Evolutionary conservation across 2,888 invertebrate species (phyloP).

Genomic region (Microctonus aethiopoides): DNA sequence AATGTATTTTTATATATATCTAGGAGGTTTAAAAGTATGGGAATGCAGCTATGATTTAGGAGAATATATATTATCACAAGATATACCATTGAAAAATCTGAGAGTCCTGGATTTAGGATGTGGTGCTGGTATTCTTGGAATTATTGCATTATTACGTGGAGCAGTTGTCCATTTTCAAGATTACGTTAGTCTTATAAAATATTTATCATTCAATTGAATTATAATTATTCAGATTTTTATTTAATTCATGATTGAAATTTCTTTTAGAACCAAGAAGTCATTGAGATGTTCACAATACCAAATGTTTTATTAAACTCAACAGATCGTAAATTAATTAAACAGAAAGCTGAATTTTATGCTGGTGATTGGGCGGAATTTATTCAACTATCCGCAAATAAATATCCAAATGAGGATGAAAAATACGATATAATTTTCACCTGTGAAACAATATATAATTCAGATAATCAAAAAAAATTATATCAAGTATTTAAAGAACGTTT

Average conservation of each 20-base stretch:
- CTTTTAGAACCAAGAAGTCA: slow-evolving; percentile 86
- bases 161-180: slow-evolving; percentile 86
- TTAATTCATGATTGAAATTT: not conserved
- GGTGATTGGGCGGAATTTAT: slow-evolving; percentile 82
- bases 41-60: slow-evolving; percentile 90
- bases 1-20: not conserved
- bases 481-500: slow-evolving; percentile 75
- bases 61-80: slow-evolving; percentile 71
- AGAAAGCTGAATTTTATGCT: slow-evolving; percentile 69
- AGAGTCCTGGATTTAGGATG: slow-evolving; percentile 90
- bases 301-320: slow-evolving; percentile 79
- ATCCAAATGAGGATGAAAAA: slow-evolving; percentile 64
- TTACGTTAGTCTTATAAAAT: slow-evolving; percentile 90
- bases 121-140: slow-evolving; percentile 90
- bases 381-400: slow-evolving; percentile 60
- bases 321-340: slow-evolving; percentile 61
- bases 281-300: slow-evolving; percentile 83
- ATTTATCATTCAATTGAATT: too few relatives aligned
- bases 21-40: slow-evolving; percentile 96
- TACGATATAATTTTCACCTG: slow-evolving; percentile 91
- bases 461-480: slow-evolving; percentile 82
- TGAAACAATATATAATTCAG: slow-evolving; percentile 91
- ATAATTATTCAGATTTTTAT: not conserved
- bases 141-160: slow-evolving; percentile 77
- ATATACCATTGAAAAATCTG: slow-evolving; percentile 68